Percentiles rank a stretch among this genome's conserved stretches.
phyloP scores from a whole-genome alignment of 2,797 vertebrate genomes.

The Gymnoscopelus braueri region DNA sequence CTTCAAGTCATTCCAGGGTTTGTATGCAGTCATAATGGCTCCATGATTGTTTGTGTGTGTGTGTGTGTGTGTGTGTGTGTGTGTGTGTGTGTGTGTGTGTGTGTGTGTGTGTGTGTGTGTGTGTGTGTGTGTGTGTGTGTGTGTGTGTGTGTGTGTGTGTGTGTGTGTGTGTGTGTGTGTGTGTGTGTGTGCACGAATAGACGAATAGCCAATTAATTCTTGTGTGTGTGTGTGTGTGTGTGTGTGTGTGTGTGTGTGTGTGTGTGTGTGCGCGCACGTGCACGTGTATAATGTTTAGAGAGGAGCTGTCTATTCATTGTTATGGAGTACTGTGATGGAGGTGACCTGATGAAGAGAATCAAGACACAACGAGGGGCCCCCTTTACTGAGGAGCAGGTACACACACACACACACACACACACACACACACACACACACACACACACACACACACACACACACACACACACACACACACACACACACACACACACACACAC shows the following conservation, averaged over 20 bases:
- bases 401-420: slow-evolving; percentile 15
- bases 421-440: not conserved
- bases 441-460: slow-evolving; percentile 4
- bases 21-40: slow-evolving; percentile 14
- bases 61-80: slow-evolving; percentile 13
- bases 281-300: slow-evolving; percentile 72
- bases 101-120: slow-evolving; percentile 1
- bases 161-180: too few species aligned
- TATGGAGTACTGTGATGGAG: slow-evolving; percentile 95
- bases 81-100: slow-evolving; percentile 19
- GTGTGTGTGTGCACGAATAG: slow-evolving; percentile 13
- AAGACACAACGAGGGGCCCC: slow-evolving; percentile 84
- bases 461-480: not conserved
- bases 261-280: not conserved
- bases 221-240: too few species aligned
- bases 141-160: slow-evolving; percentile 7
- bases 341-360: slow-evolving; percentile 91
- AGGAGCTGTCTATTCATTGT: slow-evolving; percentile 86
- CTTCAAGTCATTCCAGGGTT: slow-evolving; percentile 88
- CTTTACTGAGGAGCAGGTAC: slow-evolving; percentile 90
- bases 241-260: not conserved
- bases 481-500: not conserved
- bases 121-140: not conserved
- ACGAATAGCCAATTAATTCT: too few species aligned
- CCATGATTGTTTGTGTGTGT: slow-evolving; percentile 23